Evolutionary conservation across 1,140 invertebrate genomes (phyloP).

Genomic region (Formica selysi): DNA sequence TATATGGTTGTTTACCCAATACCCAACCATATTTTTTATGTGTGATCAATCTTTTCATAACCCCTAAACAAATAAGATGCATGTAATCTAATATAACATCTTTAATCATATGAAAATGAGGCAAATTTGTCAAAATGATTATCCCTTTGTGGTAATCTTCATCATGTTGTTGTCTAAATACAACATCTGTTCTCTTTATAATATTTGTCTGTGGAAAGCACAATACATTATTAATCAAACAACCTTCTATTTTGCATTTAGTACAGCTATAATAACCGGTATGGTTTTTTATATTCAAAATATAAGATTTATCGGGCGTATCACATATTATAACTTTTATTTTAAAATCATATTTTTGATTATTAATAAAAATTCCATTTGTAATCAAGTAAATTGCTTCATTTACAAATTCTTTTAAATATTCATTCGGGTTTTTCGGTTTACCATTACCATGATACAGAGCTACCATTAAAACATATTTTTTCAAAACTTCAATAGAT

Average conservation of each 20-base stretch:
- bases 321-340: conserved; percentile 13
- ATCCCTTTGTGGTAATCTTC: neutral
- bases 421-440: neutral
- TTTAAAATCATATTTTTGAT: conserved; percentile 12
- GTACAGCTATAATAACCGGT: neutral
- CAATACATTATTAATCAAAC: neutral
- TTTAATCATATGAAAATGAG: conserved; percentile 5
- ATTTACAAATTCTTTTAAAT: conserved; percentile 14
- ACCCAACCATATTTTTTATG: conserved; percentile 10
- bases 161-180: conserved; percentile 1
- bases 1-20: conserved; percentile 1
- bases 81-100: neutral
- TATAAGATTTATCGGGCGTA: neutral
- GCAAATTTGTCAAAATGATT: neutral
- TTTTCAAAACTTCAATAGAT: conserved; percentile 2
- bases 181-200: conserved; percentile 7
- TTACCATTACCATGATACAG: conserved; percentile 2
- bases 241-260: conserved; percentile 4
- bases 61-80: neutral
- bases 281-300: neutral
- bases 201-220: conserved; percentile 14
- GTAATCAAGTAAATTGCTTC: neutral
- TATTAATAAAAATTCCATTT: neutral
- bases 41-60: neutral
- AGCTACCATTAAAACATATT: conserved; percentile 7